These are phyloP conservation scores for Prorops nasuta DNA, from an alignment of 1,140 invertebrate species.

Conservation along the genomic window DNA sequence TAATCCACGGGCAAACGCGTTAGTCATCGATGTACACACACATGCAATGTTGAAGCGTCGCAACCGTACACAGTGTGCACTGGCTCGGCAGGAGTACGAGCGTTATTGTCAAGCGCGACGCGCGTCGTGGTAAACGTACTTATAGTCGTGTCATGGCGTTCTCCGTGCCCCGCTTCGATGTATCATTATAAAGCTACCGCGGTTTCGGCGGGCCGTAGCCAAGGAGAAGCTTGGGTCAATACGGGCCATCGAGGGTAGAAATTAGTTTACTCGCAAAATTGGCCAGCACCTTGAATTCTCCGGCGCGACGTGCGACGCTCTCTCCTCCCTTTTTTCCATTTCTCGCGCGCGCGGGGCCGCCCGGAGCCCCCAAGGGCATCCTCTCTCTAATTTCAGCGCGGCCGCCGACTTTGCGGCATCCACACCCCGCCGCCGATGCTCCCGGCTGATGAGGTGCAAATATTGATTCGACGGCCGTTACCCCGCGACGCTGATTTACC, in stretches of 20 bases:
- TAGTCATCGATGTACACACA: no score
- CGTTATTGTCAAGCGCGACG: not conserved
- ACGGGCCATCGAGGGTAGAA: conserved; percentile 22
- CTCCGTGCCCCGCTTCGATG: not conserved
- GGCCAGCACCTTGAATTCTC: not conserved
- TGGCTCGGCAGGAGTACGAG: not conserved
- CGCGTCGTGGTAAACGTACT: not conserved
- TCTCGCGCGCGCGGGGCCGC: no score
- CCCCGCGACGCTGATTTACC: conserved; percentile 28
- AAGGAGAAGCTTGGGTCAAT: conserved; percentile 25
- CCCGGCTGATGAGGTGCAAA: conserved; percentile 30
- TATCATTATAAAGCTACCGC: not conserved
- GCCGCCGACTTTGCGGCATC: conserved; percentile 13
- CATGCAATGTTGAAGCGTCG: no score
- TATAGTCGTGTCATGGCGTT: not conserved
- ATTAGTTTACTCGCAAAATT: conserved; percentile 40
- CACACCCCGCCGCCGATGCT: conserved; percentile 7
- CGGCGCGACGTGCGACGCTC: not conserved
- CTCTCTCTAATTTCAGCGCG: conserved; percentile 25
- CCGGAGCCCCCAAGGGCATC: not conserved
- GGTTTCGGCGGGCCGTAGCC: not conserved
- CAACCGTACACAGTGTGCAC: not conserved
- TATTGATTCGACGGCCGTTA: conserved; percentile 40
- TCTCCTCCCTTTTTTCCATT: not conserved
- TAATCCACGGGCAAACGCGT: no score